Evolutionary conservation across 2,113 vertebrate species (phyloP).

Genomic region (Phyllostomus hastatus): DNA sequence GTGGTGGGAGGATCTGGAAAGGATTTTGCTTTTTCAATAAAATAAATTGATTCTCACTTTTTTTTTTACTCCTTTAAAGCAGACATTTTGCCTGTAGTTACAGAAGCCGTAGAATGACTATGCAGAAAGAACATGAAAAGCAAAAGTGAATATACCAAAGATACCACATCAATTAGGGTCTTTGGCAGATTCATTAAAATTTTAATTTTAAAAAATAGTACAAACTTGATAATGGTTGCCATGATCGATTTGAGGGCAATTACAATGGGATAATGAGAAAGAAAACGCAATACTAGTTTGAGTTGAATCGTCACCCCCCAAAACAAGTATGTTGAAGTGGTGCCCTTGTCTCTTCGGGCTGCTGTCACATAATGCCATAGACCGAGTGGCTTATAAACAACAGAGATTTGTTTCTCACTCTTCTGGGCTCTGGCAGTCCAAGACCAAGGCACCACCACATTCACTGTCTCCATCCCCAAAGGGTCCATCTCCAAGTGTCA

Average conservation of each 20-base stretch:
- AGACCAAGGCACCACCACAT: not conserved
- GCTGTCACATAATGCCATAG: not conserved
- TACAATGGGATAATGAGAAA: not conserved
- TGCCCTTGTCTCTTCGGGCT: not conserved
- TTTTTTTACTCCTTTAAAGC: not conserved
- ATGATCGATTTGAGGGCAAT: not conserved
- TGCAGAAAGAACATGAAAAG: not conserved
- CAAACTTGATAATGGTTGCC: not conserved
- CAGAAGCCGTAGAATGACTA: not conserved
- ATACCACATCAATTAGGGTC: not conserved
- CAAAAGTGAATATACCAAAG: not conserved
- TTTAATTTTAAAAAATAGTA: not conserved
- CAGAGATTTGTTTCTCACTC: not conserved
- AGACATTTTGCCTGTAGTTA: not conserved
- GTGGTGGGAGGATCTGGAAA: fast-evolving
- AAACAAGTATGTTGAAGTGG: not conserved
- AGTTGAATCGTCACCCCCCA: not conserved
- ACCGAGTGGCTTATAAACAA: not conserved
- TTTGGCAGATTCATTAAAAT: not conserved
- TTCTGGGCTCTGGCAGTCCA: not conserved
- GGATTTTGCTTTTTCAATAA: not conserved
- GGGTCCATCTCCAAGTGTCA: not conserved
- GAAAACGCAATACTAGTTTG: not conserved
- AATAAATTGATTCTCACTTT: not conserved
- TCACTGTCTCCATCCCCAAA: not conserved